A percentile compares a stretch with the other conserved stretches of the same genome.
phyloP scores from a whole-genome alignment of 2,797 vertebrate species.

The Dermochelys coriacea region DNA sequence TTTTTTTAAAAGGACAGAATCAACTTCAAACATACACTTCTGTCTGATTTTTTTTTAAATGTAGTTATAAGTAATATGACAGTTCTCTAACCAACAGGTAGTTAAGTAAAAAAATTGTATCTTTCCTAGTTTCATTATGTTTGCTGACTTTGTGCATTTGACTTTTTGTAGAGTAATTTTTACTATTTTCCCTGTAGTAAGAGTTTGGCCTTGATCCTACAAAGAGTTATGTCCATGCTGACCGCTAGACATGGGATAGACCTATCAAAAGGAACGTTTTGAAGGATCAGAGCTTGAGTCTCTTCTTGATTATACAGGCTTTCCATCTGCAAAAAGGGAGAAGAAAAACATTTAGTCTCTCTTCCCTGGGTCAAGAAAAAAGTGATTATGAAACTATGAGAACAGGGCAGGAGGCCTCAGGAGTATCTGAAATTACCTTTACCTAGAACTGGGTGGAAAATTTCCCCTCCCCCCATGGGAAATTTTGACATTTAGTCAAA shows the following conservation, averaged over 20 bases:
- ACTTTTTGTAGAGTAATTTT: neutral
- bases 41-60: neutral
- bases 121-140: neutral
- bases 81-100: neutral
- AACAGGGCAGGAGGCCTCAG: neutral
- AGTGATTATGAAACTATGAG: neutral
- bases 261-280: neutral
- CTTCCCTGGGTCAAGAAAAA: neutral
- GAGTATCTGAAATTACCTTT: neutral
- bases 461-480: neutral
- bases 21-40: neutral
- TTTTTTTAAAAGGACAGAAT: neutral
- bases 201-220: neutral
- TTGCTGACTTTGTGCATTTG: neutral
- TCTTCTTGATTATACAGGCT: neutral
- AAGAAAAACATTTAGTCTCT: neutral
- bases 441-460: neutral
- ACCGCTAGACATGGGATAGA: neutral
- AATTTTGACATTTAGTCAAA: neutral
- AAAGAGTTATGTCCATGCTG: neutral
- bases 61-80: neutral
- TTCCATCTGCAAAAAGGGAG: neutral
- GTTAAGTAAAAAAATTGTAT: neutral
- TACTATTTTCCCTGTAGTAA: neutral
- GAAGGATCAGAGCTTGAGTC: neutral